Evolutionary conservation across 2,888 invertebrate genomes (phyloP), one percentile per base, ranked within the genome.

Genomic region (Callinectes sapidus): DNA sequence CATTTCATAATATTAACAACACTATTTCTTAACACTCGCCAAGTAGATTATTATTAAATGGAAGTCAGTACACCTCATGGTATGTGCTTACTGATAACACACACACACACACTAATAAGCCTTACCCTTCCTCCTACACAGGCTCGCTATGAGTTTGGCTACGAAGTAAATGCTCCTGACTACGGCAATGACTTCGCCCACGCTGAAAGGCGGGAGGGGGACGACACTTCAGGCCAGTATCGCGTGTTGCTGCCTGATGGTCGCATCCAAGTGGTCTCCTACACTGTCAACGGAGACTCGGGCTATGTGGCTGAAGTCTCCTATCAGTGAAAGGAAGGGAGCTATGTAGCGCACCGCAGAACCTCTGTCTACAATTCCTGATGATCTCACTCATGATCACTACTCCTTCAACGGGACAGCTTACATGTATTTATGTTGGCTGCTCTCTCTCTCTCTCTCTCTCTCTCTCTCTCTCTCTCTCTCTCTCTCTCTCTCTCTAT

Each of bases 241-340:
- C 90, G 92, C 1, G 92, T 92, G 90, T 88, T 92, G 48, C 89
- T 92, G 0, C 92, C 92, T 23, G 92, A 92, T 42, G 92, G 92
- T 23, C 90, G 92, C 13, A n/a, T 85, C 14, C 92, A 92, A 88
- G 71, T 92, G 55, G 92, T 92, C 89, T 89, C 92, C 32, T 92
- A 92, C 91, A 92, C 92, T 48, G 92, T 92, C 42, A 90, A 48
- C n/a, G 92, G 92, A n/a, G 92, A 92, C 85, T 92, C 92, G 28
- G 92, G 92, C 0, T 92, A 92, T 89, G 91, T 92, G 5, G 92
- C 92, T 3, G 90, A 92, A 35, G 92, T 92, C 39, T 92, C 92
- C 42, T 92, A 92, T 81, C 88, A 91, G 86, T 92, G 66, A 86
- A 35, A n/a, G 77, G 23, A 81, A 35, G 2, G n/a, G 35, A 81